Evolutionary conservation across 2,113 vertebrate species (phyloP).

Genomic region (Herpetotheres cachinnans): DNA sequence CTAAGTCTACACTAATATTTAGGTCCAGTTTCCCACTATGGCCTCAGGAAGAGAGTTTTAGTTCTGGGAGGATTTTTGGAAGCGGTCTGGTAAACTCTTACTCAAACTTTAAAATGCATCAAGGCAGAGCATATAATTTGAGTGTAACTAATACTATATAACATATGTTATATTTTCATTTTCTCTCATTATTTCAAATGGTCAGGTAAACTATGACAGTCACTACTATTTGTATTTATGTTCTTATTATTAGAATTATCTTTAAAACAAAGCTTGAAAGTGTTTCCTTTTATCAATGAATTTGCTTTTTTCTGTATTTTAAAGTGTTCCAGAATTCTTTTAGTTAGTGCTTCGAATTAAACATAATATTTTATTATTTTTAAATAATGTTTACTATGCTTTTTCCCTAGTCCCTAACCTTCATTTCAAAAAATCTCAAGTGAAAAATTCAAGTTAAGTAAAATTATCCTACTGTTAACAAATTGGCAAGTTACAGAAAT

Average conservation of each 20-base stretch:
- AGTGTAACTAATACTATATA: neutral
- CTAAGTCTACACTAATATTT: neutral
- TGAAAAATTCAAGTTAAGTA: neutral
- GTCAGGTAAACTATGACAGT: neutral
- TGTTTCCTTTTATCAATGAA: neutral
- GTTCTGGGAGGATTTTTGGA: neutral
- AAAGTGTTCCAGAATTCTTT: neutral
- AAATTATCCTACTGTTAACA: neutral
- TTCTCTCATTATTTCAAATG: neutral
- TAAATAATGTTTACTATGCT: neutral
- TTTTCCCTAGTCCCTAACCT: neutral
- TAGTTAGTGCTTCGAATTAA: neutral
- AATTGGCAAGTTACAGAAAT: neutral
- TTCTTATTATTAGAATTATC: neutral
- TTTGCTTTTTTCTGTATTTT: neutral
- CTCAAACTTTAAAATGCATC: neutral
- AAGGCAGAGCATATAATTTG: neutral
- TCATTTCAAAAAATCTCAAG: neutral
- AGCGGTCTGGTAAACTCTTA: neutral
- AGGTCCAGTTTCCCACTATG: neutral
- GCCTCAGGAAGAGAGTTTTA: neutral
- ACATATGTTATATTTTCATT: neutral
- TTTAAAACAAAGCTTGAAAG: neutral
- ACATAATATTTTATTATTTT: neutral
- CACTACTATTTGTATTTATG: neutral